These are phyloP conservation scores for Orthosia incerta DNA, from an alignment of 2,888 invertebrate genomes.

Conservation along the genomic window DNA sequence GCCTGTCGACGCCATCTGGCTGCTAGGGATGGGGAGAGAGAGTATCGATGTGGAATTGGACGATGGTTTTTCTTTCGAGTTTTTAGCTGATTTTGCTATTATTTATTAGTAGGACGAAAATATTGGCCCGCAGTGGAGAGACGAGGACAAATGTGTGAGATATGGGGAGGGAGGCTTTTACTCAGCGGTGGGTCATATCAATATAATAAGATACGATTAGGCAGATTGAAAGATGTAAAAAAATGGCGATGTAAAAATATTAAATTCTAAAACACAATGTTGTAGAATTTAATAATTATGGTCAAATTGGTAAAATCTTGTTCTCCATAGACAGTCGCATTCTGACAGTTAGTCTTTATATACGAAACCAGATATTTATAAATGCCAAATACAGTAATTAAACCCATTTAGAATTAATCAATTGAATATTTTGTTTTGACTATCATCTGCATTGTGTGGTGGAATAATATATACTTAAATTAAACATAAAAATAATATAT, in stretches of 20 bases:
- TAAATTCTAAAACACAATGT: not conserved
- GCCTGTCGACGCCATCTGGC: conserved; percentile 89
- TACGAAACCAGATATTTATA: conserved; percentile 16
- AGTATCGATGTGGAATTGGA: conserved; percentile 60
- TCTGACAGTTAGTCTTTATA: not conserved
- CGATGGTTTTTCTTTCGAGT: not conserved
- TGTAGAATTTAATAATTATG: not conserved
- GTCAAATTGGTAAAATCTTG: not conserved
- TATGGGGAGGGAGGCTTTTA: not conserved
- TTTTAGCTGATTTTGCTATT: not conserved
- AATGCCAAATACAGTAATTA: conserved; percentile 28
- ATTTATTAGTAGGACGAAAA: not conserved
- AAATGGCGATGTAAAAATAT: not conserved
- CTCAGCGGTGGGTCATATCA: not conserved
- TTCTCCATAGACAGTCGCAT: not conserved
- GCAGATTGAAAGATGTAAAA: not conserved
- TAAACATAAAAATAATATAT: conserved; percentile 28
- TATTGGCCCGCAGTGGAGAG: not conserved
- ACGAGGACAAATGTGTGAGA: not conserved
- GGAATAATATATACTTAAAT: conserved; percentile 29
- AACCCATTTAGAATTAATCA: conserved; percentile 26
- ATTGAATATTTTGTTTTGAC: conserved; percentile 47
- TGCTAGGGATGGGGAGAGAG: conserved; percentile 72
- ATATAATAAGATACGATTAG: too few relatives aligned
- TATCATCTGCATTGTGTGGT: conserved; percentile 19